Percentiles rank a stretch among this genome's conserved stretches.
These are phyloP conservation scores for Chrysomela aeneicollis DNA, from an alignment of 2,888 invertebrate genomes.

Conservation along the genomic window DNA sequence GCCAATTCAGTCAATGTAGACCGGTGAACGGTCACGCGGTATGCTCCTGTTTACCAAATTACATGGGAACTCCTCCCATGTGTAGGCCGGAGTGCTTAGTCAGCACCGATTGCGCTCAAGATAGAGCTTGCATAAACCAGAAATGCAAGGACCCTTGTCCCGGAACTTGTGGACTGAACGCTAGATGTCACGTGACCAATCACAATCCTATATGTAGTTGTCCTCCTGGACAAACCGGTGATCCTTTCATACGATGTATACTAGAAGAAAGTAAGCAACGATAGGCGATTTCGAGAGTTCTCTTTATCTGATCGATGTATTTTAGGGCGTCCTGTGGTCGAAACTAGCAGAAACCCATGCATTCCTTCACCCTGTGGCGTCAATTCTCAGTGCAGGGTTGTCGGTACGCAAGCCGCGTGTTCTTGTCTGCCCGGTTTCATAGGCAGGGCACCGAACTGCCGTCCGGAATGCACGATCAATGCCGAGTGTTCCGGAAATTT, in stretches of 20 bases:
- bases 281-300: background rate
- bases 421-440: conserved; percentile 81
- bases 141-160: conserved; percentile 84
- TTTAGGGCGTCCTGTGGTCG: conserved; percentile 63
- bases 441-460: conserved; percentile 85
- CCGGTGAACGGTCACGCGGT: conserved; percentile 76
- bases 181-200: conserved; percentile 83
- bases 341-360: conserved; percentile 76
- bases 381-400: conserved; percentile 81
- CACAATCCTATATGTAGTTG: conserved; percentile 89
- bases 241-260: conserved; percentile 80
- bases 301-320: conserved; percentile 40
- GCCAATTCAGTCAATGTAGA: conserved; percentile 81
- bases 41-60: conserved; percentile 81
- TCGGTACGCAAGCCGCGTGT: conserved; percentile 80
- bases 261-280: conserved; percentile 63
- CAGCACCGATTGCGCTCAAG: conserved; percentile 82
- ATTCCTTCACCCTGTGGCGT: conserved; percentile 85
- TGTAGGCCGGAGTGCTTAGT: conserved; percentile 85
- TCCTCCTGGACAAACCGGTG: conserved; percentile 76
- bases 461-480: conserved; percentile 85
- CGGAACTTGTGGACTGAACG: conserved; percentile 83
- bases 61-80: conserved; percentile 78
- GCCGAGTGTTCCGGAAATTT: conserved; percentile 85
- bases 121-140: conserved; percentile 80